phyloP scores from a whole-genome alignment of 2,113 vertebrate genomes.

The Proteles cristata region DNA sequence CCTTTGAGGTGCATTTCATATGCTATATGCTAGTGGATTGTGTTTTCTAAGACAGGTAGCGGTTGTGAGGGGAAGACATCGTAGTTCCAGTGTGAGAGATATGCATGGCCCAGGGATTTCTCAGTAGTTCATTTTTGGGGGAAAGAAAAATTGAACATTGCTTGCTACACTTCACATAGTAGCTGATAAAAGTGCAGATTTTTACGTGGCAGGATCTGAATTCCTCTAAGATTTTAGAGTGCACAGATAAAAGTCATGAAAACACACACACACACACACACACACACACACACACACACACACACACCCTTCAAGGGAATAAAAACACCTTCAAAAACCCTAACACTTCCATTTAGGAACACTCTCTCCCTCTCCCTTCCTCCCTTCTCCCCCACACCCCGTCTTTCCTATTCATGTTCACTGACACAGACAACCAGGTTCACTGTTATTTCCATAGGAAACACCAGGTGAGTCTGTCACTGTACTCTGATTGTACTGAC shows the following conservation, averaged over 20 bases:
- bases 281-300: background rate
- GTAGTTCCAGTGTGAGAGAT: background rate
- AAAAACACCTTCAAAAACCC: background rate
- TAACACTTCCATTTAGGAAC: background rate
- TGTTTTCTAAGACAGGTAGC: background rate
- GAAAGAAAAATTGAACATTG: background rate
- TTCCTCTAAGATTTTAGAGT: background rate
- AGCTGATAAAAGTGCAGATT: background rate
- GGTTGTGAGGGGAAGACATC: background rate
- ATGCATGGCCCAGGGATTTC: background rate
- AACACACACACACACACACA: background rate
- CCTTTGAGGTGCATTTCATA: background rate
- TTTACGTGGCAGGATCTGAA: background rate
- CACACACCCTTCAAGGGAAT: background rate
- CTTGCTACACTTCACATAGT: constrained; percentile 14
- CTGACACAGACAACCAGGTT: background rate
- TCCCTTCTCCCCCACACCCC: background rate
- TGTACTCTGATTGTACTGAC: too few species aligned
- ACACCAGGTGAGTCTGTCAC: background rate
- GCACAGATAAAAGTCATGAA: background rate
- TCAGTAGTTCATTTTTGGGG: background rate
- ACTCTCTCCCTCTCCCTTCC: background rate
- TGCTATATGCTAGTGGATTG: background rate
- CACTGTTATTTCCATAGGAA: background rate
- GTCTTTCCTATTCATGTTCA: background rate